phyloP scores from a whole-genome alignment of 2,888 invertebrate genomes.

The Callyntrura guangdongensis region DNA sequence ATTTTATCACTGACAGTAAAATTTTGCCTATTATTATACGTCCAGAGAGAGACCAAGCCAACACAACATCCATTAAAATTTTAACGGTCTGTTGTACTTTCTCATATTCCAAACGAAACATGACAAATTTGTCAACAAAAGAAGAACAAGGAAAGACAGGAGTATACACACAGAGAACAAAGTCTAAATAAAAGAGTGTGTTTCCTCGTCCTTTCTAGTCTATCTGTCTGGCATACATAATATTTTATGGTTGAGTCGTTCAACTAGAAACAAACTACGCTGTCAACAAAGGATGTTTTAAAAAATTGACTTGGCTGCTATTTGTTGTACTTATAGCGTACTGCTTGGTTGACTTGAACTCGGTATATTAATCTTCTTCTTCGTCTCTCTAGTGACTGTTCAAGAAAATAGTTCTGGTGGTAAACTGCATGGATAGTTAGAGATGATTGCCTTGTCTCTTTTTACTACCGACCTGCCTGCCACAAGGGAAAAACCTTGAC shows the following conservation, averaged over 20 bases:
- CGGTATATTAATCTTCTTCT: background rate
- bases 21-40: no score
- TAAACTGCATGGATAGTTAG: no score
- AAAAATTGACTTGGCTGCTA: slow-evolving; percentile 14
- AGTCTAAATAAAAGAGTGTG: background rate
- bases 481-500: slow-evolving; percentile 69
- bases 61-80: background rate
- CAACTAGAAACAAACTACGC: slow-evolving; percentile 13
- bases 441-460: background rate
- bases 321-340: background rate
- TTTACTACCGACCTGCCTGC: slow-evolving; percentile 3
- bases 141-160: slow-evolving; percentile 5
- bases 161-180: background rate
- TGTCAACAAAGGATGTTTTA: slow-evolving; percentile 54
- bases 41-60: no score
- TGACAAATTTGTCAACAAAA: background rate
- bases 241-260: slow-evolving; percentile 48
- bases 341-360: background rate
- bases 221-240: slow-evolving; percentile 33
- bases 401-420: slow-evolving; percentile 1
- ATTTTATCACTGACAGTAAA: no score
- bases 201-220: background rate
- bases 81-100: background rate
- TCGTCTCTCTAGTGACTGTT: background rate
- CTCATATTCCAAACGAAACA: background rate